Base-by-base conservation (phyloP, 2,113 vertebrate genomes). In the Nestor notabilis region DNA sequence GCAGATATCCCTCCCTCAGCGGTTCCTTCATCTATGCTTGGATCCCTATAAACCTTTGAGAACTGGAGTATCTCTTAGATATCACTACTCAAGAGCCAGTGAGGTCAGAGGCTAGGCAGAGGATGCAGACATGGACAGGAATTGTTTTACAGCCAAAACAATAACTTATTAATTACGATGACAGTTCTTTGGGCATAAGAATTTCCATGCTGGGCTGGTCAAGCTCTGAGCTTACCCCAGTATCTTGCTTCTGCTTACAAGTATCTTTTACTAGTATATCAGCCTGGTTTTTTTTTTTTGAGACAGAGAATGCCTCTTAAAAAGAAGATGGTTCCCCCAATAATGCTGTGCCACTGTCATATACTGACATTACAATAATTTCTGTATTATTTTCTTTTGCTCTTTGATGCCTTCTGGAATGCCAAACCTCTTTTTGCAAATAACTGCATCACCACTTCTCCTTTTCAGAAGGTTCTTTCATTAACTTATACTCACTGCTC, bases 341-440 rank as follows among this genome's bases (percentile, higher is more conserved):
- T 68, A 52, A 63, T 49, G 21, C 9, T 77, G 20, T 69, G 41
- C 35, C 44, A 69, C 33, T 94, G 58, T 83, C 49, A 81, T 31
- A 90, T 55, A 55, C 14, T 18, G 49, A 49, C 33, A 60, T 71
- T 63, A 53, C 65, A 87, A 55, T 74, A 81, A 64, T 87, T 84
- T 92, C 39, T 0, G 1, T 84, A 61, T 83, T 64, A 72, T 77
- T 95, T 92, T 92, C 78, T 91, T 80, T 76, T 76, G 7, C 33
- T 78, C 49, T 92, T 94, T 95, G 64, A 81, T 74, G 64, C 19
- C 58, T 90, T 90, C 53, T 69, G n/a, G 69, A 87, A 94, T 46
- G 69, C 49, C 35, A 56, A 72, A 60, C 10, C 19, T 64, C 82
- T 90, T 84, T 74, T 41, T 87, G 50, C 49, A 84, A 82, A 82